phyloP scores from a whole-genome alignment of 2,113 vertebrate species.

The Saccopteryx bilineata region DNA sequence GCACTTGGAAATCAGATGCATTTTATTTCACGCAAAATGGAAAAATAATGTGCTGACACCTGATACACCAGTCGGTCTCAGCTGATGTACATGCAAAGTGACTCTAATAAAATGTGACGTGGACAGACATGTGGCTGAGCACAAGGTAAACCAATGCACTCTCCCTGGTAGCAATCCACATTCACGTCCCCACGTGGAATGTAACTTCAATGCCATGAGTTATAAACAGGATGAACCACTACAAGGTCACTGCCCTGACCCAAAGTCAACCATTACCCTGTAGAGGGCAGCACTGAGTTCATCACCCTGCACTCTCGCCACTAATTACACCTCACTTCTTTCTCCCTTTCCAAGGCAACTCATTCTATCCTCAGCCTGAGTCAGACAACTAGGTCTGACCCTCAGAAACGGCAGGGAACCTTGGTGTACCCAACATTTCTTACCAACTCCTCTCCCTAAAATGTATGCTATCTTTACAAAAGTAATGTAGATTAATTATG shows the following conservation, averaged over 20 bases:
- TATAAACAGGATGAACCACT: not conserved
- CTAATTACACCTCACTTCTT: no score
- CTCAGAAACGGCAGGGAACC: not conserved
- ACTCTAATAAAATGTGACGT: not conserved
- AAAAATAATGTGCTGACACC: not conserved
- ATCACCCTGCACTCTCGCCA: accelerated
- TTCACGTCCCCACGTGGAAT: not conserved
- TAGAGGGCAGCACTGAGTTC: not conserved
- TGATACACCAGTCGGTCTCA: not conserved
- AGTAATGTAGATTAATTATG: not conserved
- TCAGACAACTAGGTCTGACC: not conserved
- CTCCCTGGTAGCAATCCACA: not conserved
- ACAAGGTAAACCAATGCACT: not conserved
- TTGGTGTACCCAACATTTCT: not conserved
- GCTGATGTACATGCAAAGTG: not conserved
- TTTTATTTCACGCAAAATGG: not conserved
- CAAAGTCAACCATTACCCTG: not conserved
- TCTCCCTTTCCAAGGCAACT: no score
- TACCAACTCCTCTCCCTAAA: not conserved
- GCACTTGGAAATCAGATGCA: not conserved
- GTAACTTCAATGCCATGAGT: not conserved
- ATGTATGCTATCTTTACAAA: not conserved
- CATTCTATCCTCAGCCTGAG: not conserved
- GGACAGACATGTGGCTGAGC: not conserved
- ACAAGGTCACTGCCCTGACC: not conserved